Evolutionary conservation across 1,140 invertebrate species (phyloP).

Genomic region (Ooceraea biroi): DNA sequence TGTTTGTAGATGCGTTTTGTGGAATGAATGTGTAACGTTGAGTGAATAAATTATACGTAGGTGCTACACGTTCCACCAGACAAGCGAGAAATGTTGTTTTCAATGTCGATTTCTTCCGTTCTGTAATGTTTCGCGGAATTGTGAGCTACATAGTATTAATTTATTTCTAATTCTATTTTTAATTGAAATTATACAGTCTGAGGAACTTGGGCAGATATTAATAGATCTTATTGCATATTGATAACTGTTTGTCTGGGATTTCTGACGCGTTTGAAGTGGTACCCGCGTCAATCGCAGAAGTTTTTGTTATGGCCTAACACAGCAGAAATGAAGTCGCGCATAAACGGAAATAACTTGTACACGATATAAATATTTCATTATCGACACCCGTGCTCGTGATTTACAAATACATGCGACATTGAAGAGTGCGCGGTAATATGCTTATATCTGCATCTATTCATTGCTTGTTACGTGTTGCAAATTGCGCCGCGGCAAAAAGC

Average conservation of each 20-base stretch:
- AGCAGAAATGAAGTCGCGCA: not conserved
- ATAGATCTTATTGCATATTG: not conserved
- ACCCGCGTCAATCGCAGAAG: not conserved
- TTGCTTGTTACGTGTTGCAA: not conserved
- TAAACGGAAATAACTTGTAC: constrained; percentile 15
- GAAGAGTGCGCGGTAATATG: not conserved
- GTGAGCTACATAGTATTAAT: no score
- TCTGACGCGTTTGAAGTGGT: not conserved
- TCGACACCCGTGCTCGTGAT: not conserved
- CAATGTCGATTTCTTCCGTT: no score
- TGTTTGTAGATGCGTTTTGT: no score
- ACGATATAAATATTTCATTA: constrained; percentile 51
- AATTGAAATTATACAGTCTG: no score
- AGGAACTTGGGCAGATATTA: not conserved
- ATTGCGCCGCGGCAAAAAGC: not conserved
- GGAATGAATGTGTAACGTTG: no score
- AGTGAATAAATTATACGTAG: no score
- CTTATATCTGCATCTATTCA: constrained; percentile 5
- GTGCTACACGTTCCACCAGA: no score
- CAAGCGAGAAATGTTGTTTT: no score
- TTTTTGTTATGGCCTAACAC: not conserved
- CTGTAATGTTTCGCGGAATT: no score
- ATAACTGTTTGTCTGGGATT: constrained; percentile 1
- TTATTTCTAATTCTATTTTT: no score
- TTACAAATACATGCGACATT: constrained; percentile 17